Evolutionary conservation across 2,888 invertebrate species (phyloP).

Genomic region (Metallyticus violacea): DNA sequence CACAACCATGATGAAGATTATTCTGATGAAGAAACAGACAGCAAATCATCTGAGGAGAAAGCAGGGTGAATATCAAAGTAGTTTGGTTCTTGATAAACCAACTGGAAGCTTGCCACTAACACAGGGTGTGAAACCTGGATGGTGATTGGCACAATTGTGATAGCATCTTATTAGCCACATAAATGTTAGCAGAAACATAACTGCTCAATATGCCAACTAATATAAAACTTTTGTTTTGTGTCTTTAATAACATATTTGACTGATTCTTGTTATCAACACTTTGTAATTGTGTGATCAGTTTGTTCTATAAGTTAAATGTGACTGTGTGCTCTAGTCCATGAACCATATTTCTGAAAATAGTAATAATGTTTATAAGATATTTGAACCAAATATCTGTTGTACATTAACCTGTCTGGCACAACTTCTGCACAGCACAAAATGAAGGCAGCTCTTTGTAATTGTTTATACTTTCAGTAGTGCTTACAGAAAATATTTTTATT

Average conservation of each 20-base stretch:
- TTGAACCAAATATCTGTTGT: not conserved
- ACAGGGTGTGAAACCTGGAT: not conserved
- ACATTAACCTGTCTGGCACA: not conserved
- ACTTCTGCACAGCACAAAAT: not conserved
- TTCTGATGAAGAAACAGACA: slow-evolving; percentile 69
- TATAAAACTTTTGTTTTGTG: not conserved
- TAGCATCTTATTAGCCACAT: not conserved
- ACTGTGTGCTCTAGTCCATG: not conserved
- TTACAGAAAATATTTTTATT: not conserved
- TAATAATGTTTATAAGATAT: not conserved
- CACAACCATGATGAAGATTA: slow-evolving; percentile 94
- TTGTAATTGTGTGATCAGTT: not conserved
- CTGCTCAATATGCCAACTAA: not conserved
- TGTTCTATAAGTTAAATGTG: not conserved
- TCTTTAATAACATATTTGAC: not conserved
- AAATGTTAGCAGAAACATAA: not conserved
- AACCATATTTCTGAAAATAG: not conserved
- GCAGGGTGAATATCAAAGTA: slow-evolving; percentile 11
- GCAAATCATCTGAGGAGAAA: slow-evolving; percentile 38
- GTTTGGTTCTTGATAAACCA: not conserved
- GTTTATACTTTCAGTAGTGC: not conserved
- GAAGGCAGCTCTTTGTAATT: not conserved
- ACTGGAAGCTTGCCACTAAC: not conserved
- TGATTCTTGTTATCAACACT: not conserved
- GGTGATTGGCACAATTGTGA: not conserved